Evolutionary conservation across 2,797 vertebrate species (phyloP).

Genomic region (Centropyge bicolor): DNA sequence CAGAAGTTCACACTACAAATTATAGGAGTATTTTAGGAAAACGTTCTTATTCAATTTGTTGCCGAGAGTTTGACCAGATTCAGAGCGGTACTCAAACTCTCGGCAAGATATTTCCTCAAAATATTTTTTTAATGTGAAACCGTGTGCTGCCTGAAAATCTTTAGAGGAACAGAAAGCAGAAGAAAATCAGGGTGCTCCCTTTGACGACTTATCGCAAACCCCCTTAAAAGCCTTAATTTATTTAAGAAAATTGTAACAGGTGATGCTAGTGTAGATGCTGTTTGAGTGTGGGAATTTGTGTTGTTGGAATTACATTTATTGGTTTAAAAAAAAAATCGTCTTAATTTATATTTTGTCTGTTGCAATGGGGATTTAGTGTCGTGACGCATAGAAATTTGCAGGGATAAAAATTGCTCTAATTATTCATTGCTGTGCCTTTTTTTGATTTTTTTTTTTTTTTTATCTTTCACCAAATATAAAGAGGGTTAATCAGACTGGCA

Average conservation of each 20-base stretch:
- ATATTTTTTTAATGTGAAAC: slow-evolving; percentile 5
- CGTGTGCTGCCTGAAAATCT: slow-evolving; percentile 48
- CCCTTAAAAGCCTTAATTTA: slow-evolving; percentile 83
- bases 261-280: slow-evolving; percentile 68
- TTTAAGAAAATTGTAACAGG: slow-evolving; percentile 72
- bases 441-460: slow-evolving; percentile 36
- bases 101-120: not conserved
- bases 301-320: slow-evolving; percentile 65
- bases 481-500: slow-evolving; percentile 80
- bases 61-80: not conserved
- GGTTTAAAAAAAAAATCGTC: slow-evolving; percentile 43
- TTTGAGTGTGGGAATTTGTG: slow-evolving; percentile 55
- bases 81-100: not conserved
- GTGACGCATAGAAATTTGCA: slow-evolving; percentile 72
- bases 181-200: slow-evolving; percentile 30
- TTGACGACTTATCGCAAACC: slow-evolving; percentile 20
- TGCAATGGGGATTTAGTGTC: slow-evolving; percentile 66
- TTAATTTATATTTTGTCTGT: slow-evolving; percentile 84
- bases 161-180: slow-evolving; percentile 20
- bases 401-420: slow-evolving; percentile 74
- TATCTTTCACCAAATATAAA: slow-evolving; percentile 83
- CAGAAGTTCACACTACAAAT: not conserved
- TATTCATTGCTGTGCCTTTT: slow-evolving; percentile 81
- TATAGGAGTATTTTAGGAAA: slow-evolving; percentile 15
- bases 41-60: not conserved